phyloP scores from a whole-genome alignment of 2,888 invertebrate genomes.

The Amorpha juglandis region DNA sequence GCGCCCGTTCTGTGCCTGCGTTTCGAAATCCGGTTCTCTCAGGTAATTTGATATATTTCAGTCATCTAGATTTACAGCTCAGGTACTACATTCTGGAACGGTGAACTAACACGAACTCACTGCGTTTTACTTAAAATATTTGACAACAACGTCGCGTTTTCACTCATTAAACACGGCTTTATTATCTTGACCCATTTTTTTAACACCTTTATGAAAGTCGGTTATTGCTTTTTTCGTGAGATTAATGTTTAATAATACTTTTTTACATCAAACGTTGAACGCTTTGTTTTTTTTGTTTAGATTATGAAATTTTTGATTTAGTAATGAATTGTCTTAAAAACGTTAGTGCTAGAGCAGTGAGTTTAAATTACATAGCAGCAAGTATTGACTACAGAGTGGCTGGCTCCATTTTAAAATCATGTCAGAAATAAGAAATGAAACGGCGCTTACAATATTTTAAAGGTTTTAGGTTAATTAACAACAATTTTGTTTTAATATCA shows the following conservation, averaged over 20 bases:
- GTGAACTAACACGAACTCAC: not conserved
- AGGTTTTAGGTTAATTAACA: too few species aligned
- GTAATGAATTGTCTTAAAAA: not conserved
- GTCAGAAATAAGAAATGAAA: too few species aligned
- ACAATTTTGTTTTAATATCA: too few species aligned
- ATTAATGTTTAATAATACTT: slow-evolving; percentile 12
- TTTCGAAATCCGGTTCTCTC: slow-evolving; percentile 41
- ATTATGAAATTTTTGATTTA: not conserved
- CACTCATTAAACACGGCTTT: slow-evolving; percentile 38
- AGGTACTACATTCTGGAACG: slow-evolving; percentile 5
- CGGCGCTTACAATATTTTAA: too few species aligned
- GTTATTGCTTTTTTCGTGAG: slow-evolving; percentile 9
- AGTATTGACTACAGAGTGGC: too few species aligned
- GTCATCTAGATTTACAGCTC: slow-evolving; percentile 29
- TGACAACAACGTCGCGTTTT: slow-evolving; percentile 34
- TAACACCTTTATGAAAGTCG: slow-evolving; percentile 31
- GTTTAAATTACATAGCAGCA: not conserved
- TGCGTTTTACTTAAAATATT: not conserved
- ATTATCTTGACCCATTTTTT: slow-evolving; percentile 23
- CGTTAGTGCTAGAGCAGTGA: too few species aligned
- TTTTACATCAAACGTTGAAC: slow-evolving; percentile 3
- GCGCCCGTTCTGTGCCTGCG: slow-evolving; percentile 29
- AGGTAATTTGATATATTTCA: slow-evolving; percentile 46
- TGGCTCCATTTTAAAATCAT: too few species aligned
- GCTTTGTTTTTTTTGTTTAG: slow-evolving; percentile 12